A percentile compares a stretch with the other conserved stretches of the same genome.
phyloP scores from a whole-genome alignment of 2,888 invertebrate species.

The Tubulanus polymorphus region DNA sequence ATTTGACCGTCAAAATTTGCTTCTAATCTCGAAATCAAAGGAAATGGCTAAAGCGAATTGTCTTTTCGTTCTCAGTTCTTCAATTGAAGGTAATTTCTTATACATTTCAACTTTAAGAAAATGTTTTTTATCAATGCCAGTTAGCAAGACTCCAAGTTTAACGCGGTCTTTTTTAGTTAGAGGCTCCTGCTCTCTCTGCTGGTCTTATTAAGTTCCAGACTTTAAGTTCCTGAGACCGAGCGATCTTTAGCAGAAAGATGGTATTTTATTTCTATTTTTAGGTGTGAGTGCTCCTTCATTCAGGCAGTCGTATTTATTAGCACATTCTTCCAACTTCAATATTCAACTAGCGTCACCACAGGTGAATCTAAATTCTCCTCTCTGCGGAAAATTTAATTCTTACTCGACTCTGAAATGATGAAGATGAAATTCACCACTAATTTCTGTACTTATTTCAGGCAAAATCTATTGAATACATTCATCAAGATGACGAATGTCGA shows the following conservation, averaged over 20 bases:
- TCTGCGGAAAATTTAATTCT: background rate
- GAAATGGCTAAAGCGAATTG: conserved; percentile 23
- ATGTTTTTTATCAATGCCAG: too few relatives aligned
- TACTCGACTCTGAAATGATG: background rate
- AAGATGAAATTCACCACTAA: too few relatives aligned
- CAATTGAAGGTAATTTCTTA: conserved; percentile 27
- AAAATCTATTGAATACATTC: conserved; percentile 49
- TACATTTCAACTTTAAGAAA: too few relatives aligned
- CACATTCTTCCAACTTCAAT: conserved; percentile 52
- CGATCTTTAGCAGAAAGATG: too few relatives aligned
- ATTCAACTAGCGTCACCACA: conserved; percentile 55
- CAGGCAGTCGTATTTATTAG: conserved; percentile 53
- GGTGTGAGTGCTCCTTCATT: conserved; percentile 55
- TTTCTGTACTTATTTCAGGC: conserved; percentile 43
- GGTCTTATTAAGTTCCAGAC: too few relatives aligned
- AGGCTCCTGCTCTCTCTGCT: too few relatives aligned
- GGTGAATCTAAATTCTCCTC: conserved; percentile 26
- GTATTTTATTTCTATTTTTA: conserved; percentile 31
- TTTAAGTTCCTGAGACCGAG: too few relatives aligned
- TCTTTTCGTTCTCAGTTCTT: conserved; percentile 30
- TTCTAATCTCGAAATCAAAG: too few relatives aligned
- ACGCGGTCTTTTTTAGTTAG: too few relatives aligned
- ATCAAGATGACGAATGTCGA: conserved; percentile 54
- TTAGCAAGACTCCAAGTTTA: too few relatives aligned
- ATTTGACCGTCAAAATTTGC: too few relatives aligned